These are phyloP conservation scores for Ceuthmochares aereus DNA, from an alignment of 2,113 vertebrate genomes.

Conservation along the genomic window DNA sequence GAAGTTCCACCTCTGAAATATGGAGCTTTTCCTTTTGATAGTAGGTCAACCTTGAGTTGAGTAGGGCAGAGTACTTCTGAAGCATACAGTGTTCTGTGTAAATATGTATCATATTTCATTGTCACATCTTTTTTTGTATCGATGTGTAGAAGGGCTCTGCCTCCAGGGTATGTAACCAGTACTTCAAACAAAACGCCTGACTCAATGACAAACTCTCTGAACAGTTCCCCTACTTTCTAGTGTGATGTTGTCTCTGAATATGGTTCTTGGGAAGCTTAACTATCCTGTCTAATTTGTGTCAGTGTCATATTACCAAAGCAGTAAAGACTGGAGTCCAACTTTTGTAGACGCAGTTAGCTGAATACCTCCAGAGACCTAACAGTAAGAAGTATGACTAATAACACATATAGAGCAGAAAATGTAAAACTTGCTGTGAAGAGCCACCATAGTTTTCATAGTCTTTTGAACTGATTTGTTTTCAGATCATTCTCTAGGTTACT, in stretches of 20 bases:
- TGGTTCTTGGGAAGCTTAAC: neutral
- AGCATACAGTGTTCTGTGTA: neutral
- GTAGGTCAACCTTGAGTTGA: neutral
- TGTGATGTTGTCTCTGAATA: neutral
- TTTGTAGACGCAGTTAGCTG: neutral
- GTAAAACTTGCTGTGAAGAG: neutral
- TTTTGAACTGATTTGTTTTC: neutral
- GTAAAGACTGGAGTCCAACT: neutral
- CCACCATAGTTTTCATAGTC: neutral
- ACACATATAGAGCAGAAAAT: neutral
- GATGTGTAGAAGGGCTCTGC: neutral
- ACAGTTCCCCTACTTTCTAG: neutral
- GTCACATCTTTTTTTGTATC: neutral
- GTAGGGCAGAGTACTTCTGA: neutral
- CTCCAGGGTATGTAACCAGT: neutral
- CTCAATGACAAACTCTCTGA: neutral
- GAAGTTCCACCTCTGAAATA: neutral
- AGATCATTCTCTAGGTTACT: conserved; percentile 40
- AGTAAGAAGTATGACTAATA: neutral
- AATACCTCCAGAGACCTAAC: neutral
- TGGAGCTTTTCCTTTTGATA: neutral
- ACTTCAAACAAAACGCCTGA: neutral
- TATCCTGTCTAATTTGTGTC: neutral
- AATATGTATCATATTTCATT: neutral
- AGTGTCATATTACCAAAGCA: neutral